Percentiles rank a stretch among this genome's conserved stretches.
These are phyloP conservation scores for Amblyjoppa proteus DNA, from an alignment of 2,888 invertebrate genomes.

Conservation along the genomic window DNA sequence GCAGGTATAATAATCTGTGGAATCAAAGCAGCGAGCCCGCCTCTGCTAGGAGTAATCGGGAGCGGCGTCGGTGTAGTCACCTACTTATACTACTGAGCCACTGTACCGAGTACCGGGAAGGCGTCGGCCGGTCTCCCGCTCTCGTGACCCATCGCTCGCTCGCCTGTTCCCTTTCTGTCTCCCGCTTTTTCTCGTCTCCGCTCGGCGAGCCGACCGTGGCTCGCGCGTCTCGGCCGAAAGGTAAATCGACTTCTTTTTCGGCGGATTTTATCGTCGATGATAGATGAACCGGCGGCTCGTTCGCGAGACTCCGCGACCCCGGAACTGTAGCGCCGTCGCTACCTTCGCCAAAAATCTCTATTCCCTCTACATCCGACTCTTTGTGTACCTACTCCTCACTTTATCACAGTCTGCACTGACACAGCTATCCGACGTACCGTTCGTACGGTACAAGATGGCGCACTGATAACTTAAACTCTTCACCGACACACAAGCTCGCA, in stretches of 20 bases:
- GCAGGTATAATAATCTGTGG: constrained; percentile 44
- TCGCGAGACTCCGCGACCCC: constrained; percentile 37
- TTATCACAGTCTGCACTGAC: constrained; percentile 16
- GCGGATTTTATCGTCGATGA: constrained; percentile 79
- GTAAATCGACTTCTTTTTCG: constrained; percentile 73
- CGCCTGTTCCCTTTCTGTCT: constrained; percentile 19
- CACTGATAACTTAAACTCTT: constrained; percentile 8
- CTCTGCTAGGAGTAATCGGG: constrained; percentile 38
- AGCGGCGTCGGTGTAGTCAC: constrained; percentile 35
- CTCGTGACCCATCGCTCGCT: constrained; percentile 16
- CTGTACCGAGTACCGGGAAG: background rate
- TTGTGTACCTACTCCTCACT: constrained; percentile 14
- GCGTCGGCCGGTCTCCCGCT: background rate
- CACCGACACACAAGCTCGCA: background rate
- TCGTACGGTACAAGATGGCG: too few relatives aligned
- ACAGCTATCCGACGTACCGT: background rate
- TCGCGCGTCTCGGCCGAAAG: constrained; percentile 71
- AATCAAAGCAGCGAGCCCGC: constrained; percentile 39
- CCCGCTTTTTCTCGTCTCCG: constrained; percentile 24
- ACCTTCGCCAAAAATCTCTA: constrained; percentile 20
- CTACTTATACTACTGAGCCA: constrained; percentile 40
- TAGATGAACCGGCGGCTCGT: constrained; percentile 77
- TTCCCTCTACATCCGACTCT: constrained; percentile 14
- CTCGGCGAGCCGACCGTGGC: constrained; percentile 28
- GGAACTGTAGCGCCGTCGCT: constrained; percentile 30